Conservation (phyloP, 2,888 invertebrate genomes). For the Cetonia aurata region DNA sequence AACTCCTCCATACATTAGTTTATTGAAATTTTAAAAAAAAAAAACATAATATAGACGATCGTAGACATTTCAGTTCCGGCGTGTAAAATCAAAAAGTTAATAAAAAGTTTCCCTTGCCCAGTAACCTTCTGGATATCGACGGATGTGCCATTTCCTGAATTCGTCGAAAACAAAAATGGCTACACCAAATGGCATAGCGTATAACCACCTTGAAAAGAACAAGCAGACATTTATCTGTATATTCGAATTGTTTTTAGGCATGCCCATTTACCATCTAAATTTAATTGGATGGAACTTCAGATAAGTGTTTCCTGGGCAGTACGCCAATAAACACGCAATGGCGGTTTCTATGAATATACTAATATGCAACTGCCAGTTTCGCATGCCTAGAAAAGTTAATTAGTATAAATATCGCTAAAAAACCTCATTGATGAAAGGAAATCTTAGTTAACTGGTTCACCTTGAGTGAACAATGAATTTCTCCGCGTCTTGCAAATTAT, state of each 20-base stretch:
- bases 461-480: slow-evolving; percentile 80
- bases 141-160: slow-evolving; percentile 78
- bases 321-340: slow-evolving; percentile 77
- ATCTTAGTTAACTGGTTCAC: slow-evolving; percentile 56
- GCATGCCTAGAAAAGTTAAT: slow-evolving; percentile 69
- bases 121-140: slow-evolving; percentile 79
- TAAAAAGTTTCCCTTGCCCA: slow-evolving; percentile 84
- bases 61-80: neutral
- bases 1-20: no score
- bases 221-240: neutral
- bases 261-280: slow-evolving; percentile 69
- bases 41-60: neutral
- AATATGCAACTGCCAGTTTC: slow-evolving; percentile 74
- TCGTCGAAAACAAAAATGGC: slow-evolving; percentile 85
- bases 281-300: slow-evolving; percentile 78
- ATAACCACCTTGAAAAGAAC: slow-evolving; percentile 70
- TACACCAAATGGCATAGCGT: slow-evolving; percentile 80
- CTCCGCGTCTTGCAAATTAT: slow-evolving; percentile 85
- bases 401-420: no score
- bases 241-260: neutral
- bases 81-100: slow-evolving; percentile 57
- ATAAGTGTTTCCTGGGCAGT: slow-evolving; percentile 74
- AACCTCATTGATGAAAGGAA: no score
- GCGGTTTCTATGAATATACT: slow-evolving; percentile 75
- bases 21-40: neutral